These are phyloP conservation scores for Stigmatopora argus DNA, from an alignment of 2,113 vertebrate genomes.

Conservation along the genomic window DNA sequence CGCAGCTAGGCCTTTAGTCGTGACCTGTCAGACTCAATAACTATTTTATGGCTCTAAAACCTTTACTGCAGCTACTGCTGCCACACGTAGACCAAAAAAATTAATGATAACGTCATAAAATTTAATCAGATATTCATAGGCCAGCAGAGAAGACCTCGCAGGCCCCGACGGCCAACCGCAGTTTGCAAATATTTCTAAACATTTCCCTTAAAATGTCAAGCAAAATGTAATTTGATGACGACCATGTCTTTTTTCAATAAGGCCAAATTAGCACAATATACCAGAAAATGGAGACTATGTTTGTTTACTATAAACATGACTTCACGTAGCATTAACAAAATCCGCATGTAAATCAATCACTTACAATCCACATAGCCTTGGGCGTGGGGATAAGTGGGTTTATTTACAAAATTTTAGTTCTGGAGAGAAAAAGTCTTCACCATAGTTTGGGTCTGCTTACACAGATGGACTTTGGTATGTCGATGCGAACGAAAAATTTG, in stretches of 20 bases:
- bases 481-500: background rate
- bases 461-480: constrained; percentile 8
- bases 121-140: too few relatives aligned
- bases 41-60: too few relatives aligned
- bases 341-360: background rate
- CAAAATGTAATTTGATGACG: background rate
- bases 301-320: background rate
- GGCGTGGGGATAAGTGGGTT: background rate
- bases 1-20: too few relatives aligned
- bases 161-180: too few relatives aligned
- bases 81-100: too few relatives aligned
- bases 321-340: background rate
- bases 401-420: constrained; percentile 6
- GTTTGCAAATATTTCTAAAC: background rate
- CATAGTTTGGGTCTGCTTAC: constrained; percentile 1
- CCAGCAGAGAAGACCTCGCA: too few relatives aligned
- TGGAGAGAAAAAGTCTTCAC: background rate
- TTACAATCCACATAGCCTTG: background rate
- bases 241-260: background rate
- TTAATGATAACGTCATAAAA: too few relatives aligned
- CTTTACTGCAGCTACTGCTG: too few relatives aligned
- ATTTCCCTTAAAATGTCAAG: background rate
- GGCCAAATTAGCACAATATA: background rate
- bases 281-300: constrained; percentile 1
- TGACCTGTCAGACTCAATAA: too few relatives aligned